These are phyloP conservation scores for Falco berigora DNA, from an alignment of 2,797 vertebrate species.

Conservation along the genomic window DNA sequence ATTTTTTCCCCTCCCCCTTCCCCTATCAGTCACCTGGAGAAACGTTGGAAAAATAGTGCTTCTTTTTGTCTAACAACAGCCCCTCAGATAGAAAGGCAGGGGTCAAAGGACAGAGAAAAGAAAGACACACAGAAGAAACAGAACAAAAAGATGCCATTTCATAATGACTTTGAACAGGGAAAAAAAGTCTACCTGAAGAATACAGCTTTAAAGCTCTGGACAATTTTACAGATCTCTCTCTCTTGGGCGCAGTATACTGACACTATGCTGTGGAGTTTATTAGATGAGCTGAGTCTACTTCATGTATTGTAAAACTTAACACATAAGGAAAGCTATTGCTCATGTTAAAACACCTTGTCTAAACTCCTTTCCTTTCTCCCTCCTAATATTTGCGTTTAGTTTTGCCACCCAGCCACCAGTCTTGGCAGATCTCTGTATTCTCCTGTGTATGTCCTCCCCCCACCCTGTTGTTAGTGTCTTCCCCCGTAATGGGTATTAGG, in stretches of 20 bases:
- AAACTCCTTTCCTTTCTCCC: background rate
- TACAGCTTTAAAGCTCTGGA: background rate
- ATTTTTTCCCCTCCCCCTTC: background rate
- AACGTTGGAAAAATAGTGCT: conserved; percentile 1
- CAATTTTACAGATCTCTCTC: background rate
- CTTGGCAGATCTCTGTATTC: background rate
- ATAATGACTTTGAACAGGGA: background rate
- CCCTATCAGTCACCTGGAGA: background rate
- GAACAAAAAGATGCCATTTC: background rate
- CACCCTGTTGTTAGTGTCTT: background rate
- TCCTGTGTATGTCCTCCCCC: background rate
- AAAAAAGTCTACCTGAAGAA: background rate
- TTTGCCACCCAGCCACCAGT: background rate
- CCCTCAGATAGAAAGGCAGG: background rate
- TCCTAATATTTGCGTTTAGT: background rate
- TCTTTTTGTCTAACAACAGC: background rate
- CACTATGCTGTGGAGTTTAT: background rate
- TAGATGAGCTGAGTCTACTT: background rate
- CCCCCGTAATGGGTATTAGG: fast-evolving
- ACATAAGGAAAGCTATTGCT: background rate
- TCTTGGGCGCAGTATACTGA: background rate
- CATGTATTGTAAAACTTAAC: background rate
- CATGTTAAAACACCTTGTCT: background rate
- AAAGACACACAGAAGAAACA: background rate
- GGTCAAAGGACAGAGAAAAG: conserved; percentile 11